Percentiles rank a stretch among this genome's conserved stretches.
phyloP scores from a whole-genome alignment of 1,140 invertebrate genomes.

The Chrysomallon squamiferum region DNA sequence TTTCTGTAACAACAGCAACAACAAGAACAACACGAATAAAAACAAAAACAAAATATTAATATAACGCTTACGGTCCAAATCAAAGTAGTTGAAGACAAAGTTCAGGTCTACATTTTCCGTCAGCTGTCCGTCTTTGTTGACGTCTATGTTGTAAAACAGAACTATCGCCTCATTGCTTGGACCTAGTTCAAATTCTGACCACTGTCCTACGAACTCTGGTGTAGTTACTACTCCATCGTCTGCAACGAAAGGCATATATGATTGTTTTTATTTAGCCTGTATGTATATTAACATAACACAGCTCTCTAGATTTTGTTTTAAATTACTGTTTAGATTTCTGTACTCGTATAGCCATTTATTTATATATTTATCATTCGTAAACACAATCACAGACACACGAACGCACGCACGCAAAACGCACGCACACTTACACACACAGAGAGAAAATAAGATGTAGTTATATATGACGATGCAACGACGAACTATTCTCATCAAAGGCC shows the following conservation, averaged over 20 bases:
- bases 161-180: conserved; percentile 14
- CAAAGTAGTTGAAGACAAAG: conserved; percentile 22
- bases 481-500: background rate
- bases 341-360: too few species aligned
- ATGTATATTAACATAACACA: too few species aligned
- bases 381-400: too few species aligned
- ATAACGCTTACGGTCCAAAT: conserved; percentile 24
- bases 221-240: conserved; percentile 11
- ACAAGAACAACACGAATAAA: too few species aligned
- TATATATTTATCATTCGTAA: too few species aligned
- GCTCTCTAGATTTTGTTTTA: too few species aligned
- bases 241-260: background rate
- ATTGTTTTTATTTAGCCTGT: too few species aligned
- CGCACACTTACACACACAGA: too few species aligned
- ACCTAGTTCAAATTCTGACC: conserved; percentile 15
- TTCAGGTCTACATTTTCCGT: conserved; percentile 16
- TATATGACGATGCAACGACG: background rate
- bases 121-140: conserved; percentile 17
- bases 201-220: conserved; percentile 21
- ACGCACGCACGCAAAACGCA: too few species aligned
- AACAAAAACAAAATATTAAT: too few species aligned
- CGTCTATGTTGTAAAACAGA: conserved; percentile 27
- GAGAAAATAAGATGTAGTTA: background rate
- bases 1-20: too few species aligned
- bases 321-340: too few species aligned